phyloP scores from a whole-genome alignment of 2,113 vertebrate species.

The Silurus asotus region DNA sequence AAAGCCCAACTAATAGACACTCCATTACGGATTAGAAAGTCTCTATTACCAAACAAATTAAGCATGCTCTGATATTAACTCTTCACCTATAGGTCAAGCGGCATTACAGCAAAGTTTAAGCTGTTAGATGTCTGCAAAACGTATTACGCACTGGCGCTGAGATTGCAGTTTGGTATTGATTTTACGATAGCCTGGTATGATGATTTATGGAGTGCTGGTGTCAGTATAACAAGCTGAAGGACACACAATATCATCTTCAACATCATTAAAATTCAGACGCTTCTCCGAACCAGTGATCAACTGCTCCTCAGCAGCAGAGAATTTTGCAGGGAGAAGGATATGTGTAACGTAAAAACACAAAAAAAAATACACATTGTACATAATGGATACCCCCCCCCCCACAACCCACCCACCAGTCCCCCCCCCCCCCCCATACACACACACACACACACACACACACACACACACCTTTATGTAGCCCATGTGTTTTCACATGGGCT shows the following conservation, averaged over 20 bases:
- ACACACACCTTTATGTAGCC: neutral
- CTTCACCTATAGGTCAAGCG: slow-evolving; percentile 90
- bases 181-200: slow-evolving; percentile 99
- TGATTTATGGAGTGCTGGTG: slow-evolving; percentile 99
- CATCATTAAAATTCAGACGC: slow-evolving; percentile 99
- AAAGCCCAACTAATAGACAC: slow-evolving; percentile 96
- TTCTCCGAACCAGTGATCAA: slow-evolving; percentile 82
- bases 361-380: slow-evolving; percentile 39
- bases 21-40: slow-evolving; percentile 98
- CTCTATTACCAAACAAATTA: slow-evolving; percentile 99
- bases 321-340: slow-evolving; percentile 56
- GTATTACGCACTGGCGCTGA: slow-evolving; percentile 98
- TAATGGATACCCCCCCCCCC: neutral
- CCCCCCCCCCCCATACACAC: neutral
- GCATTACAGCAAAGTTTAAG: slow-evolving; percentile 95
- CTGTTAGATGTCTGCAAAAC: slow-evolving; percentile 92
- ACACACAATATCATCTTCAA: slow-evolving; percentile 99
- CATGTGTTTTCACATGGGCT: neutral
- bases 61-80: slow-evolving; percentile 94
- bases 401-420: neutral
- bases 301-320: slow-evolving; percentile 86
- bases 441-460: slow-evolving; percentile 30
- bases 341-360: slow-evolving; percentile 22
- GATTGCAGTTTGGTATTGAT: slow-evolving; percentile 99
- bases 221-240: slow-evolving; percentile 99